Percentiles rank a stretch among this genome's conserved stretches.
Evolutionary conservation across 2,888 invertebrate genomes (phyloP).

Genomic region (Andricus quercusramuli): DNA sequence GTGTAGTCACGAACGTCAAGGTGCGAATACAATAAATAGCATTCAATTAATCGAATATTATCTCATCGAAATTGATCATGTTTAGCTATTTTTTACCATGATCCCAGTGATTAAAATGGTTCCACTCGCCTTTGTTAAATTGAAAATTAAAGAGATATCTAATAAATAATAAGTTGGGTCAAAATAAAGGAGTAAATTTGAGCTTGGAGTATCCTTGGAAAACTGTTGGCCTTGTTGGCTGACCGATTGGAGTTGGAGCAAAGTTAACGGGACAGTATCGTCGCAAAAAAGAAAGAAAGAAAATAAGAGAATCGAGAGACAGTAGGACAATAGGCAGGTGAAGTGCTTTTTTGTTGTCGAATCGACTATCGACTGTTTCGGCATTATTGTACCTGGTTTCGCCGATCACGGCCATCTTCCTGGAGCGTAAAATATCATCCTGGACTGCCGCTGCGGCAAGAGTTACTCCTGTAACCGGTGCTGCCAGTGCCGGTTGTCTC

Average conservation of each 20-base stretch:
- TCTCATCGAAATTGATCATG: background rate
- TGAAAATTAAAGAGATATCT: too few relatives aligned
- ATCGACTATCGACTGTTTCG: too few relatives aligned
- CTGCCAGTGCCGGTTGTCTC: slow-evolving; percentile 50
- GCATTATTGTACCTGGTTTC: slow-evolving; percentile 64
- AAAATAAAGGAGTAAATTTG: slow-evolving; percentile 26
- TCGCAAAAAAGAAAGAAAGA: background rate
- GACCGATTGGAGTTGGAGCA: background rate
- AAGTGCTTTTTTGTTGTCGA: background rate
- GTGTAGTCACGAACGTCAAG: background rate
- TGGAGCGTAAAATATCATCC: slow-evolving; percentile 70
- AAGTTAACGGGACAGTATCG: slow-evolving; percentile 21
- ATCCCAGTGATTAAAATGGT: background rate
- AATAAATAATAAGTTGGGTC: slow-evolving; percentile 10
- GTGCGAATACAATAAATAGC: background rate
- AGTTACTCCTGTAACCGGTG: slow-evolving; percentile 59
- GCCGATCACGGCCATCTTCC: slow-evolving; percentile 77
- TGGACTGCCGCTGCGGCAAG: slow-evolving; percentile 61
- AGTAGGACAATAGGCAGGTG: background rate
- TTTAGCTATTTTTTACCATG: background rate
- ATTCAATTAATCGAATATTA: background rate
- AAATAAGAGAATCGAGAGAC: background rate
- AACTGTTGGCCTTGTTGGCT: background rate
- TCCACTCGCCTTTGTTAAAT: background rate
- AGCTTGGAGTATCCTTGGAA: background rate